These are phyloP conservation scores for Prunella fulvescens DNA, from an alignment of 2,113 vertebrate genomes.

Conservation along the genomic window DNA sequence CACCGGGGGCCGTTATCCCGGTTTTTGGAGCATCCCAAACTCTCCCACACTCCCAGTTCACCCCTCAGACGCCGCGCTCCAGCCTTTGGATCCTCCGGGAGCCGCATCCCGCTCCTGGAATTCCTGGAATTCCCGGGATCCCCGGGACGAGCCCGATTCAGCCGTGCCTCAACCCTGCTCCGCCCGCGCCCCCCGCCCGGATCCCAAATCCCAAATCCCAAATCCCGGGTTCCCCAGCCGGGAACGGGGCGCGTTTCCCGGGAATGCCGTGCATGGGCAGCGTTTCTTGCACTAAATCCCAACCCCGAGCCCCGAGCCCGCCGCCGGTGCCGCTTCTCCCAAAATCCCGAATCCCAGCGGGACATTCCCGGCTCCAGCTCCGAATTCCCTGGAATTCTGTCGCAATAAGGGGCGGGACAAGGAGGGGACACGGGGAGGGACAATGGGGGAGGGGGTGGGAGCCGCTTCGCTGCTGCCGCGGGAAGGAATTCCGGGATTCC, in stretches of 20 bases:
- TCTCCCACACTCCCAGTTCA: not conserved
- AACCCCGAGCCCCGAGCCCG: not conserved
- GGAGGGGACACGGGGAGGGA: not conserved
- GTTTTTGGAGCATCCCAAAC: not conserved
- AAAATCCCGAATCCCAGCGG: not conserved
- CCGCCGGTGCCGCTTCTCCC: not conserved
- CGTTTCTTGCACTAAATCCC: slow-evolving; percentile 53
- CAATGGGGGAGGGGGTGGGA: not conserved
- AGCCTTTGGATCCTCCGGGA: not conserved
- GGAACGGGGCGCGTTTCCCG: not conserved
- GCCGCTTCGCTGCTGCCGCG: not conserved
- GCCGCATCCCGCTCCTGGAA: not conserved
- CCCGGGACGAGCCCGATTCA: not conserved
- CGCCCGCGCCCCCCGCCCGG: not conserved
- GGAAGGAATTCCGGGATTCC: not conserved
- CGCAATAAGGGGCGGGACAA: not conserved
- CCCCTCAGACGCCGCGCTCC: not conserved
- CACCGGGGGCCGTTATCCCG: not conserved
- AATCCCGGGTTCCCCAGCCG: not conserved
- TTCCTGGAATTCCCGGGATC: not conserved
- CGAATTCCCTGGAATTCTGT: not conserved
- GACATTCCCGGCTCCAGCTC: not conserved
- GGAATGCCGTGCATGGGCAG: not conserved
- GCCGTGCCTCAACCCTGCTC: not conserved
- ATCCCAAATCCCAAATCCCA: too few species aligned